These are phyloP conservation scores for Chrysolina americana DNA, from an alignment of 2,888 invertebrate species.

Conservation along the genomic window DNA sequence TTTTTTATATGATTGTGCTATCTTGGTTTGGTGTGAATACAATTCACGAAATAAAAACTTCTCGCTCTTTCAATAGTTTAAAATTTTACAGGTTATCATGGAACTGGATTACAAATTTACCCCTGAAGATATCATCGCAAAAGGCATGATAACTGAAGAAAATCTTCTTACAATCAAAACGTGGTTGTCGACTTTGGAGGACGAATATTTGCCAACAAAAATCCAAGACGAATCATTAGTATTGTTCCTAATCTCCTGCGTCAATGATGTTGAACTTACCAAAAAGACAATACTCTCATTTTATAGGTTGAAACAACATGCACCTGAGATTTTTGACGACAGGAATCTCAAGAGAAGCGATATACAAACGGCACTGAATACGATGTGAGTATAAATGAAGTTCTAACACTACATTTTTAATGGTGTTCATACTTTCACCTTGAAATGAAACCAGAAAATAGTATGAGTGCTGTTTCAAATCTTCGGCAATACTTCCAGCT, in stretches of 20 bases:
- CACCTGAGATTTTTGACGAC: conserved; percentile 77
- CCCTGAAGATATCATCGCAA: conserved; percentile 56
- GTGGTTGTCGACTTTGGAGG: conserved; percentile 51
- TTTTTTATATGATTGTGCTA: no score
- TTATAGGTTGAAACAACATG: conserved; percentile 73
- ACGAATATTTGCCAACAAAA: conserved; percentile 64
- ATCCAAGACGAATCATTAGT: conserved; percentile 75
- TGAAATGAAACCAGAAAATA: no score
- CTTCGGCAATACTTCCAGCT: no score
- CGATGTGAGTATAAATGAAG: conserved; percentile 37
- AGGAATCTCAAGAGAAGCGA: conserved; percentile 67
- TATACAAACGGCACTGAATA: conserved; percentile 41
- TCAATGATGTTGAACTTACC: conserved; percentile 73
- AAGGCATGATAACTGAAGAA: conserved; percentile 54
- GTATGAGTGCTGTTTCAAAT: no score
- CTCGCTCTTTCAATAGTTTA: conserved; percentile 7
- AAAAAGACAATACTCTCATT: conserved; percentile 77
- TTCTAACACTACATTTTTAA: background rate
- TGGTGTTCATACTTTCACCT: background rate
- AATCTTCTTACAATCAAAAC: conserved; percentile 49
- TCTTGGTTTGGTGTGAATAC: no score
- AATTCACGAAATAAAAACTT: no score
- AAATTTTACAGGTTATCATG: conserved; percentile 4
- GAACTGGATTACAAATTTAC: conserved; percentile 54
- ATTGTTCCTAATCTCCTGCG: conserved; percentile 78